These are phyloP conservation scores for Macrostomum cliftonense DNA, from an alignment of 2,888 invertebrate genomes.

Conservation along the genomic window DNA sequence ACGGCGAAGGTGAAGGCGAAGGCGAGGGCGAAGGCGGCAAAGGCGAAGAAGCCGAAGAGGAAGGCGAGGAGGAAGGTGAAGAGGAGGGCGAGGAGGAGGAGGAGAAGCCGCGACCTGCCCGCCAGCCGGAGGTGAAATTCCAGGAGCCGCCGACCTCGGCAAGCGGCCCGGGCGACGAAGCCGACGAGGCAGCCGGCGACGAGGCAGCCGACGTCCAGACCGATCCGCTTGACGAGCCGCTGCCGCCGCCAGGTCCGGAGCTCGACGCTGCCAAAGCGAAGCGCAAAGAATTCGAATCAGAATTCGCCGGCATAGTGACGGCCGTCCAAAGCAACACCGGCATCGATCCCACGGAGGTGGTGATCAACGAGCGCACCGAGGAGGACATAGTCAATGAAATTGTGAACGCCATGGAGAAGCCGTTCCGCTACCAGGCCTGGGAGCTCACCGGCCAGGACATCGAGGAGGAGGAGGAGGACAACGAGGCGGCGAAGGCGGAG, in stretches of 20 bases:
- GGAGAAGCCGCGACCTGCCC: neutral
- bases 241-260: slow-evolving; percentile 27
- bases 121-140: neutral
- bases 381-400: slow-evolving; percentile 22
- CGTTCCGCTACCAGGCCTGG: slow-evolving; percentile 22
- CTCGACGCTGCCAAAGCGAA: slow-evolving; percentile 21
- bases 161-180: slow-evolving; percentile 11
- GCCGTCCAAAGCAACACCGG: slow-evolving; percentile 24
- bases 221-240: slow-evolving; percentile 3
- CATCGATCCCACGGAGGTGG: slow-evolving; percentile 23
- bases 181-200: slow-evolving; percentile 12
- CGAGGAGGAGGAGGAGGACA: slow-evolving; percentile 34
- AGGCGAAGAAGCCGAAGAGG: neutral
- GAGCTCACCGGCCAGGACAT: slow-evolving; percentile 28
- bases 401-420: slow-evolving; percentile 20
- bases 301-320: slow-evolving; percentile 20
- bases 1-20: slow-evolving; percentile 1
- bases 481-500: slow-evolving; percentile 16
- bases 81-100: slow-evolving; percentile 11
- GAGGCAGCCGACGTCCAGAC: slow-evolving; percentile 8
- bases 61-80: slow-evolving; percentile 1
- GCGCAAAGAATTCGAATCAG: slow-evolving; percentile 23
- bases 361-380: slow-evolving; percentile 16
- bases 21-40: slow-evolving; percentile 1
- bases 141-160: neutral